A percentile compares a stretch with the other conserved stretches of the same genome.
Conservation (phyloP, 2,113 vertebrate species). For the human region GRCh38 chr5:9010001-9010500, state of each 20-base stretch:
- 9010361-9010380: not conserved
- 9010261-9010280: not conserved
- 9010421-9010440: too few relatives aligned
- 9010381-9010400: not conserved
- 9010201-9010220: fast-evolving
- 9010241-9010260: fast-evolving
- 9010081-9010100: fast-evolving
- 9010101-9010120: too few relatives aligned
- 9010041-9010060: fast-evolving
- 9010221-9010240: not conserved
- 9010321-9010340: too few relatives aligned
- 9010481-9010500: fast-evolving
- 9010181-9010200: fast-evolving
- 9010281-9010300: too few relatives aligned
- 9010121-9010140: not conserved
- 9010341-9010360: too few relatives aligned
- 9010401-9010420: not conserved
- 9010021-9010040: fast-evolving
- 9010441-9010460: fast-evolving
- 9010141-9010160: fast-evolving
- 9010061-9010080: not conserved
- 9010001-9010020: fast-evolving
- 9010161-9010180: too few relatives aligned
- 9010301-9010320: not conserved
- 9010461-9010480: fast-evolving